Evolutionary conservation across 2,888 invertebrate species (phyloP), one percentile per base, ranked within the genome.

Genomic region (Apamea anceps): DNA sequence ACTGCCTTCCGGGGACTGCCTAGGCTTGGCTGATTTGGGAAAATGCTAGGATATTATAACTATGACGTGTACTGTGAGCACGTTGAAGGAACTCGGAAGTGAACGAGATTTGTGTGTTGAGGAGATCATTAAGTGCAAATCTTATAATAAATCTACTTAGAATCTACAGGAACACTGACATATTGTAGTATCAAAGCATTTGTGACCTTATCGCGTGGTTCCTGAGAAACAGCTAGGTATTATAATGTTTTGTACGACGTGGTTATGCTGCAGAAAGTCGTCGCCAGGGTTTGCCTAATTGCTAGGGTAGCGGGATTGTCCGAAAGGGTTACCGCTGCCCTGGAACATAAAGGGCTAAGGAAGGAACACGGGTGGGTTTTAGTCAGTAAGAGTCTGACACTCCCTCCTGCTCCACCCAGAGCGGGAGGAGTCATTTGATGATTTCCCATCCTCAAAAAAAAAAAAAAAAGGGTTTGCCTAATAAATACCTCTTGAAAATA

Each of bases 1-100:
- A 65, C 51, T 63, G 7, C n/a, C 82, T 86, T 84, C 84, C 82
- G 82, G 57, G 1, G 63, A 60, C 21, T 37, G 67, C 65, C 72
- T 72, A 54, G 63, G 37, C 32, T 8, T 25, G 51, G 15, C 45
- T 57, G 15, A 68, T 85, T 84, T 67, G 63, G 76, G 42, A 77
- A 32, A 68, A 37, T 37, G 15, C 54, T 63, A 37, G 18, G n/a
- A 18, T 12, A 81, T 32, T 13, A 0, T 25, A 21, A 18, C 18
- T 28, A 21, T 48, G 25, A 12, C n/a, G n/a, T 48, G 21, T 79
- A n/a, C 32, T 5, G 10, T 32, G 7, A 32, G 25, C 10, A 18
- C 6, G 13, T 6, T 15, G n/a, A 60, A 63, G 5, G 2, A 62
- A 48, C 37, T 63, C 66, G 54, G 37, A 81, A 72, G 45, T 57